A percentile compares a stretch with the other conserved stretches of the same genome.
phyloP scores from a whole-genome alignment of 1,140 invertebrate species.

The Anastatus disparis region DNA sequence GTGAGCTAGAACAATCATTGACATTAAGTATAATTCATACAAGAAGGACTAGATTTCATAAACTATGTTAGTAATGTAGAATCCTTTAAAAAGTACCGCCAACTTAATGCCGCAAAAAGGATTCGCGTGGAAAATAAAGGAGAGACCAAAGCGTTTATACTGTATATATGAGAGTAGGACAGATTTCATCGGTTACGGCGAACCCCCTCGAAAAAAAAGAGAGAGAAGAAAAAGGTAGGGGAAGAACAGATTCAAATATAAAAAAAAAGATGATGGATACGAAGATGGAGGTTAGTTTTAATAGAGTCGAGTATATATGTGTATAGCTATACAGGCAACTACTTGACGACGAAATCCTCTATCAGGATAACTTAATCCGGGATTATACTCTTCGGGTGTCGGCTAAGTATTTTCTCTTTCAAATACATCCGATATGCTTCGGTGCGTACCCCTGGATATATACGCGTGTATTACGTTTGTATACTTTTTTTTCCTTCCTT shows the following conservation, averaged over 20 bases:
- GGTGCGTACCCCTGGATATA: slow-evolving; percentile 3
- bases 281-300: slow-evolving; percentile 43
- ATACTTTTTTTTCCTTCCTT: not conserved
- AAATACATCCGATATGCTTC: slow-evolving; percentile 28
- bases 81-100: slow-evolving; percentile 65
- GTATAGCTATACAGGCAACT: slow-evolving; percentile 18
- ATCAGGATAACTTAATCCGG: slow-evolving; percentile 62
- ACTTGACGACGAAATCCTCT: slow-evolving; percentile 62
- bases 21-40: slow-evolving; percentile 56
- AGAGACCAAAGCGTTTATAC: too few relatives aligned
- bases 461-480: not conserved
- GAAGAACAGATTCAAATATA: slow-evolving; percentile 5
- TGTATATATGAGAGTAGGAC: slow-evolving; percentile 33
- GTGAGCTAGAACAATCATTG: slow-evolving; percentile 56
- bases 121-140: slow-evolving; percentile 55
- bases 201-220: slow-evolving; percentile 27
- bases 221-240: slow-evolving; percentile 36
- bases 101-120: slow-evolving; percentile 60
- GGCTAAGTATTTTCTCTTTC: slow-evolving; percentile 1
- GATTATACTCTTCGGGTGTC: slow-evolving; percentile 53
- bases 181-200: not conserved
- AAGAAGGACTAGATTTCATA: slow-evolving; percentile 68
- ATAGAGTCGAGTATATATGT: not conserved
- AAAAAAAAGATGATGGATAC: slow-evolving; percentile 34
- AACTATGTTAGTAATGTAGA: slow-evolving; percentile 63